Evolutionary conservation across 2,113 vertebrate genomes (phyloP).

Genomic region (Corynorhinus townsendii): DNA sequence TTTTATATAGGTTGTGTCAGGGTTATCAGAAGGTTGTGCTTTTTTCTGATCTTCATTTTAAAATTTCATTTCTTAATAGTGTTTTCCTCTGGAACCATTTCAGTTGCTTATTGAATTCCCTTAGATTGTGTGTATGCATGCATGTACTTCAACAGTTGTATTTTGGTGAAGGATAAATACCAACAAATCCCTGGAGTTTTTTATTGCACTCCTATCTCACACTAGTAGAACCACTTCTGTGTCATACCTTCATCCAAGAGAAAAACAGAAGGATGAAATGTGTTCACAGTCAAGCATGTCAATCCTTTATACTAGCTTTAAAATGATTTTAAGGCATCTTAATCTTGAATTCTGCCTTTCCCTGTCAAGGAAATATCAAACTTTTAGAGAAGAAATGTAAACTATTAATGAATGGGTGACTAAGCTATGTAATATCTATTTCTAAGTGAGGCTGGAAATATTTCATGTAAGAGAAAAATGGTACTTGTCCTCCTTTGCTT

Average conservation of each 20-base stretch:
- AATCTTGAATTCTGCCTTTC: background rate
- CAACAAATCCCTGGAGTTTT: background rate
- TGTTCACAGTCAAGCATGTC: background rate
- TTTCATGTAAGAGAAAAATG: background rate
- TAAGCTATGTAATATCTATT: background rate
- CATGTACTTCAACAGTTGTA: background rate
- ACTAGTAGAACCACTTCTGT: background rate
- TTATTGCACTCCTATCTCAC: background rate
- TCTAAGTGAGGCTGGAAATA: background rate
- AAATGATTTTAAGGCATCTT: background rate
- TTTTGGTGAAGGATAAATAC: background rate
- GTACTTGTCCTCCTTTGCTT: background rate
- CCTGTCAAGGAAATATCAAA: background rate
- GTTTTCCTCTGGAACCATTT: background rate
- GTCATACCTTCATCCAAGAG: background rate
- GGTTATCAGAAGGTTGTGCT: background rate
- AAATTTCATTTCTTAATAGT: slow-evolving; percentile 3
- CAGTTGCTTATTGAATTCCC: background rate
- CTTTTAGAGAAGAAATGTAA: slow-evolving; percentile 1
- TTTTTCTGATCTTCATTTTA: slow-evolving; percentile 31
- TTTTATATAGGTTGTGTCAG: background rate
- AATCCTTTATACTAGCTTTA: background rate
- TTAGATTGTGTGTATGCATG: background rate
- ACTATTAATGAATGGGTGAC: background rate
- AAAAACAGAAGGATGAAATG: background rate